A percentile compares a stretch with the other conserved stretches of the same genome.
Evolutionary conservation across 1,140 invertebrate species (phyloP).

Genomic region (Drosophila orena): DNA sequence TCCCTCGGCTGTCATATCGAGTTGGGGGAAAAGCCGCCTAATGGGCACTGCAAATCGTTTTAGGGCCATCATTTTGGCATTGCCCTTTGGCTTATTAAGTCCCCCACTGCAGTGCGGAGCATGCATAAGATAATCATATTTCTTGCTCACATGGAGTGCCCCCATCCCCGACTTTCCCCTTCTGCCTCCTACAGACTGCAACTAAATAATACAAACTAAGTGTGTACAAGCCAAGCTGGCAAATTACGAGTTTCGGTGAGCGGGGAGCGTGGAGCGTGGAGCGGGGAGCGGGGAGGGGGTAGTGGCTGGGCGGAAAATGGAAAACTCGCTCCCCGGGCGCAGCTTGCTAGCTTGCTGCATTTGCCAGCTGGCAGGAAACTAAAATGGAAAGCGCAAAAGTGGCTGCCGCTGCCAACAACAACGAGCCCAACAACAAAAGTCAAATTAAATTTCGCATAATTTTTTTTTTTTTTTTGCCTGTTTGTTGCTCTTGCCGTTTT

Average conservation of each 20-base stretch:
- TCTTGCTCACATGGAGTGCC: slow-evolving; percentile 45
- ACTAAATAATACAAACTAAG: slow-evolving; percentile 80
- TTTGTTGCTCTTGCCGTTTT: slow-evolving; percentile 49
- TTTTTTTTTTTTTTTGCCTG: slow-evolving; percentile 66
- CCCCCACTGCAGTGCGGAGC: slow-evolving; percentile 54
- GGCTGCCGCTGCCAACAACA: slow-evolving; percentile 60
- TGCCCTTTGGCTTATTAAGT: slow-evolving; percentile 44
- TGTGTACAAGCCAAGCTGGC: slow-evolving; percentile 75
- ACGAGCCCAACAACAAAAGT: slow-evolving; percentile 63
- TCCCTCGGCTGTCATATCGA: neutral
- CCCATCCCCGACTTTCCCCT: neutral
- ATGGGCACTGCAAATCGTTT: slow-evolving; percentile 33
- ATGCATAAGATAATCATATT: slow-evolving; percentile 77
- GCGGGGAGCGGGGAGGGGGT: too few relatives aligned
- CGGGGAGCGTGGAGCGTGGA: too few relatives aligned
- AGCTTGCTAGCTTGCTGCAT: slow-evolving; percentile 59
- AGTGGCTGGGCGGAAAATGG: neutral
- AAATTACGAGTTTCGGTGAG: slow-evolving; percentile 65
- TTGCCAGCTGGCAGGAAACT: slow-evolving; percentile 73
- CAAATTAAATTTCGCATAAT: slow-evolving; percentile 84
- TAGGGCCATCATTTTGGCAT: slow-evolving; percentile 37
- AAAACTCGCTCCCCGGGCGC: slow-evolving; percentile 21
- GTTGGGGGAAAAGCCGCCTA: slow-evolving; percentile 6
- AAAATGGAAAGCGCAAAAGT: slow-evolving; percentile 75
- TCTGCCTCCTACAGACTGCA: slow-evolving; percentile 21